Evolutionary conservation across 1,140 invertebrate species (phyloP), one percentile per base, ranked within the genome.

Genomic region (Scaptomyza pallida): DNA sequence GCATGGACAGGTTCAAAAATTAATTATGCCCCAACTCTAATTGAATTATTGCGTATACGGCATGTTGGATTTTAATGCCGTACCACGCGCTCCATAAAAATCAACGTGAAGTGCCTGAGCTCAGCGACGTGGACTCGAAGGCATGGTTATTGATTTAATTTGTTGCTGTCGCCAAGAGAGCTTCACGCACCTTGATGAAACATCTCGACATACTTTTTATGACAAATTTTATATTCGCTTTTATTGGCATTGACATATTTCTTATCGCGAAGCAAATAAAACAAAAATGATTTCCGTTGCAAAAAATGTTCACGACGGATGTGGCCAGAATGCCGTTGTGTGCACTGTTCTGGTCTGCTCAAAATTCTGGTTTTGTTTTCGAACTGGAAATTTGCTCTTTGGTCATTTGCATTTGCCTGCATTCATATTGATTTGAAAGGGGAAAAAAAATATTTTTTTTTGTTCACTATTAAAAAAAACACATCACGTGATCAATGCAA

Each of bases 201-300:
- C 63, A 45, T 73, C 52, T 69, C 65, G 65, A 48, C 54, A 60
- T 43, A 44, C 60, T 64, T 69, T 76, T 76, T 76, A 74, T 76
- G 71, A 59, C 71, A 69, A 30, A 57, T 76, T 76, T 76, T 76
- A 74, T 76, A 76, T 70, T 52, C 59, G 3, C 60, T 70, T 76
- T 76, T 76, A 76, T 76, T 76, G 71, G 65, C 72, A 60, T 74
- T 76, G 71, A 74, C 74, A 76, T 76, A 70, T 76, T 74, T 33
- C 74, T 76, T 74, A 76, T 70, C 74, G 59, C 15, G 6, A 40
- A 47, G 21, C 48, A 54, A 73, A 69, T 74, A 76, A 76, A 76
- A 64, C 6, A 73, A 70, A 76, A 74, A 69, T 60, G 57, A 76
- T 76, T 74, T 76, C 71, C 64, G 59, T 37, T 43, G 50, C 63